Percentiles rank a stretch among this genome's conserved stretches.
Conservation (phyloP, 2,888 invertebrate genomes). For the Drosophila neonasuta region DNA sequence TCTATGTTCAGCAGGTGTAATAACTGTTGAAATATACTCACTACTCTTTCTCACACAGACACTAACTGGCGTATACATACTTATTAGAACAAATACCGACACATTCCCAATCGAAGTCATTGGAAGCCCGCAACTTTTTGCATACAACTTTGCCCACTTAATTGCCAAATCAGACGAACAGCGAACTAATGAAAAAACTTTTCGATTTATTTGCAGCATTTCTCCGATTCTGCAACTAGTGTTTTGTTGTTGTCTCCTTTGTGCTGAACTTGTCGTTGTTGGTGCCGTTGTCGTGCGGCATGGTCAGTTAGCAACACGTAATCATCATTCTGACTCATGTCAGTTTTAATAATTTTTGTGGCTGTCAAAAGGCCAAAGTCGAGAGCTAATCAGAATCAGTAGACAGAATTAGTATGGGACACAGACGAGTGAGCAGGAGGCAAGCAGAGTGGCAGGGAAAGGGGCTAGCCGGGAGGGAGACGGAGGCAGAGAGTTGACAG, state of each 20-base stretch:
- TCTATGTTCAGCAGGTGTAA: conserved; percentile 57
- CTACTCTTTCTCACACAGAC: conserved; percentile 3
- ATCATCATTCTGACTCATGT: conserved; percentile 50
- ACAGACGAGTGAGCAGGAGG: background rate
- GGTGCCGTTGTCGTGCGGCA: conserved; percentile 1
- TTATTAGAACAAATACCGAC: background rate
- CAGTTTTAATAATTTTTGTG: conserved; percentile 70
- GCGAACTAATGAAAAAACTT: conserved; percentile 74
- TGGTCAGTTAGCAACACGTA: conserved; percentile 42
- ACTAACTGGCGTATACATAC: background rate
- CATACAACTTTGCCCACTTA: conserved; percentile 69
- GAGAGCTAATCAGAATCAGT: conserved; percentile 58
- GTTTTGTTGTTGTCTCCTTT: conserved; percentile 6
- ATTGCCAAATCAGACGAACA: conserved; percentile 64
- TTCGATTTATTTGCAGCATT: conserved; percentile 57
- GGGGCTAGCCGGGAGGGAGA: background rate
- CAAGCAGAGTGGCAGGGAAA: background rate
- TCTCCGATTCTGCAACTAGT: conserved; percentile 16
- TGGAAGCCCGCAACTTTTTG: conserved; percentile 60
- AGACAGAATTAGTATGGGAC: conserved; percentile 36
- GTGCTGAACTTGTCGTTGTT: background rate
- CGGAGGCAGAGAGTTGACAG: conserved; percentile 37
- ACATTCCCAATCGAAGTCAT: conserved; percentile 22
- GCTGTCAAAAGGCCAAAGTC: conserved; percentile 54
- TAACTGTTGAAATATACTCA: conserved; percentile 31